Evolutionary conservation across 92 coral and sea anemone species (phyloP).

Genomic region (Actinernus sp.): DNA sequence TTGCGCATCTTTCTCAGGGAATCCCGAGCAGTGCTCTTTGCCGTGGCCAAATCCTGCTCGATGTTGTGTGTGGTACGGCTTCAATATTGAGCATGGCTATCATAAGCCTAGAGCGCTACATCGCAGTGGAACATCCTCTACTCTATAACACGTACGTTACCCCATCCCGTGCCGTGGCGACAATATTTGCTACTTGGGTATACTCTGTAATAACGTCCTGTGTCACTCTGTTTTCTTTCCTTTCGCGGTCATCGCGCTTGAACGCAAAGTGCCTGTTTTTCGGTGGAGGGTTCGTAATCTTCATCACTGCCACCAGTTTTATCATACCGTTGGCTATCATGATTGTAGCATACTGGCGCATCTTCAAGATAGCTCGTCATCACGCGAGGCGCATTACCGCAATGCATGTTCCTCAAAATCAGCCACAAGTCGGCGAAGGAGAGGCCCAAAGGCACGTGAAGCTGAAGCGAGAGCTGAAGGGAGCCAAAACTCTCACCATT

Average conservation of each 20-base stretch:
- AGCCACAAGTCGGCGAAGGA: conserved; percentile 14
- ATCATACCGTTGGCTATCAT: conserved; percentile 70
- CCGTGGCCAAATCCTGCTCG: conserved; percentile 69
- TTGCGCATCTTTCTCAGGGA: conserved; percentile 48
- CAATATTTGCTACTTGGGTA: conserved; percentile 72
- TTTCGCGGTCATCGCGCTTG: conserved; percentile 25
- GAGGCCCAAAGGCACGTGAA: conserved; percentile 19
- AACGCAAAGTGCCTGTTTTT: conserved; percentile 61
- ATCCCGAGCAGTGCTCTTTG: conserved; percentile 34
- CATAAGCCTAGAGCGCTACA: conserved; percentile 88
- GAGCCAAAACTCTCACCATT: conserved; percentile 84
- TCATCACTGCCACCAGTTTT: conserved; percentile 79
- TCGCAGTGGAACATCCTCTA: conserved; percentile 83
- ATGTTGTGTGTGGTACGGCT: conserved; percentile 84
- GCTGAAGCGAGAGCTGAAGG: conserved; percentile 82
- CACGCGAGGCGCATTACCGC: conserved; percentile 86
- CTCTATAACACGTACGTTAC: conserved; percentile 79
- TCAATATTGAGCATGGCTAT: conserved; percentile 79
- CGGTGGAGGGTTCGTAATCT: conserved; percentile 73
- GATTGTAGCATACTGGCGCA: conserved; percentile 74
- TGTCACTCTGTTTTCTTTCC: conserved; percentile 54
- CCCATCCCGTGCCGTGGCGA: conserved; percentile 61
- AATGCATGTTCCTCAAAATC: conserved; percentile 53
- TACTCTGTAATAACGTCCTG: conserved; percentile 73
- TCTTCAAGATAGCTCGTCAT: conserved; percentile 71